Percentiles rank a stretch among this genome's conserved stretches.
phyloP scores from a whole-genome alignment of 64 coral and sea anemone species.

The Montipora sp. region DNA sequence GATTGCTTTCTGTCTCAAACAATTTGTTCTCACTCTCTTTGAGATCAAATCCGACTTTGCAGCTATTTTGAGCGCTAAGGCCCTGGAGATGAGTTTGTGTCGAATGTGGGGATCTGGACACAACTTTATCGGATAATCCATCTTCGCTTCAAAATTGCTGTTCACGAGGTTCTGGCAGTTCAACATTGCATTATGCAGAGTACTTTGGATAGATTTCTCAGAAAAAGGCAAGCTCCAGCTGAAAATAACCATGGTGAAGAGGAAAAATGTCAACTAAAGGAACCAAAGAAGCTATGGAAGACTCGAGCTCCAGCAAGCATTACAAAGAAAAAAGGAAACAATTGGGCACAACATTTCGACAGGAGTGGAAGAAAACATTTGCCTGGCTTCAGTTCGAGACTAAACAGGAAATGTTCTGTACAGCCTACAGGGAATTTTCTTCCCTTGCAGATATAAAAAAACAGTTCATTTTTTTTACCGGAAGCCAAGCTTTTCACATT shows the following conservation, averaged over 20 bases:
- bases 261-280: slow-evolving; percentile 33
- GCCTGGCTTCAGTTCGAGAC: slow-evolving; percentile 48
- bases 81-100: slow-evolving; percentile 6
- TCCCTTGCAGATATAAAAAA: slow-evolving; percentile 2
- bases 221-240: slow-evolving; percentile 63
- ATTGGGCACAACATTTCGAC: slow-evolving; percentile 34
- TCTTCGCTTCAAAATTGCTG: too few relatives aligned
- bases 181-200: slow-evolving; percentile 39
- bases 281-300: slow-evolving; percentile 34
- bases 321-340: slow-evolving; percentile 43
- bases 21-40: neutral
- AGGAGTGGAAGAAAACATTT: slow-evolving; percentile 66
- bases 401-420: slow-evolving; percentile 33
- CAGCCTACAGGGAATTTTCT: slow-evolving; percentile 8
- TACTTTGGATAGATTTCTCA: slow-evolving; percentile 54
- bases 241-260: slow-evolving; percentile 62
- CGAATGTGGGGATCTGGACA: slow-evolving; percentile 20
- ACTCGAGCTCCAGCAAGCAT: slow-evolving; percentile 32
- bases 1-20: neutral
- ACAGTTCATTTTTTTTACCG: slow-evolving; percentile 37
- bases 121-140: neutral
- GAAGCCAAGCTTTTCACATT: slow-evolving; percentile 25
- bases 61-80: neutral
- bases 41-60: neutral
- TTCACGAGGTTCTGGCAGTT: neutral